Evolutionary conservation across 2,888 invertebrate genomes (phyloP).

Genomic region (Catotricha subobsoleta): DNA sequence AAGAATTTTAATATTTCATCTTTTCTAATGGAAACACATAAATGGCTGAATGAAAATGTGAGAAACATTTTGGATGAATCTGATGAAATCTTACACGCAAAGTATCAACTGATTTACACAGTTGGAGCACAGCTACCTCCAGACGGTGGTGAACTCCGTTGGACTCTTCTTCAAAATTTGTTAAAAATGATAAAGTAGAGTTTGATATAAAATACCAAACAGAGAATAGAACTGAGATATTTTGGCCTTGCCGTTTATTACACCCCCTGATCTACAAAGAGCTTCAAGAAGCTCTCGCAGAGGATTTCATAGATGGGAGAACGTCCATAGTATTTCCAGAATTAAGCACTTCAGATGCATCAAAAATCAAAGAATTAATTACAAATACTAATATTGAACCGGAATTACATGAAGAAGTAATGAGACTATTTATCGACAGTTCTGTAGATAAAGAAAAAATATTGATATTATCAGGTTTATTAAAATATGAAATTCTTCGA

Average conservation of each 20-base stretch:
- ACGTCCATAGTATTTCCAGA: background rate
- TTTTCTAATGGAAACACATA: background rate
- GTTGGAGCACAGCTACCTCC: background rate
- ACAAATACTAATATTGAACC: too few species aligned
- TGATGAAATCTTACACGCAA: constrained; percentile 2
- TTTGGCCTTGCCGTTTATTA: background rate
- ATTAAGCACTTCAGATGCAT: too few species aligned
- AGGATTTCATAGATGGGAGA: background rate
- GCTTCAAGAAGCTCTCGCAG: background rate
- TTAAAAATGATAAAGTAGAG: background rate
- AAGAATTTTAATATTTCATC: too few species aligned
- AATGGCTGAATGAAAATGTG: constrained; percentile 4
- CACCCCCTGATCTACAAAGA: background rate
- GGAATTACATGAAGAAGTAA: too few species aligned
- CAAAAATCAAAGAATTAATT: too few species aligned
- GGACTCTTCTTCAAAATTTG: background rate
- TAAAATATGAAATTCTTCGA: background rate
- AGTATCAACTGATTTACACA: constrained; percentile 5
- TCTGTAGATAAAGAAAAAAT: too few species aligned
- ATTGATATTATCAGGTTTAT: background rate
- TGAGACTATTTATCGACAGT: too few species aligned
- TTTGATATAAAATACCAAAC: background rate
- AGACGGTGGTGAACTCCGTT: background rate
- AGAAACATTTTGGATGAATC: constrained; percentile 4
- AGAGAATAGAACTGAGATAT: background rate